phyloP scores from a whole-genome alignment of 2,888 invertebrate genomes.

The Prosapia bicincta region DNA sequence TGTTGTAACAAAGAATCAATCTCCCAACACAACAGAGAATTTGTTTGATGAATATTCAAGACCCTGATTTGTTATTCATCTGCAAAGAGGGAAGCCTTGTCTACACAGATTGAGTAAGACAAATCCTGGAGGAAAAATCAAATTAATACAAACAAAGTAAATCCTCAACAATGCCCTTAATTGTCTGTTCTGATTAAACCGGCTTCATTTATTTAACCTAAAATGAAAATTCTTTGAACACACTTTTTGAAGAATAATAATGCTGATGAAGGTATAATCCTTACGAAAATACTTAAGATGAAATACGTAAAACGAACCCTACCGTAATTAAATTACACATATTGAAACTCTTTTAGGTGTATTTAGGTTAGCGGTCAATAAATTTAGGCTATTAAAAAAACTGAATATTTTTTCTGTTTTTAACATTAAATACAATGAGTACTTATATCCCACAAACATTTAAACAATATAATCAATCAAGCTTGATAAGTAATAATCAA shows the following conservation, averaged over 20 bases:
- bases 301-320: no score
- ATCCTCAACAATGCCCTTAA: not conserved
- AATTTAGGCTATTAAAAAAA: no score
- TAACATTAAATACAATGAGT: no score
- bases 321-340: no score
- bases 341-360: no score
- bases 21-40: not conserved
- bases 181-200: not conserved
- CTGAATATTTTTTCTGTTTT: no score
- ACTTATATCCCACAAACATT: no score
- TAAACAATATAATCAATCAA: no score
- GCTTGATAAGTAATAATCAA: no score
- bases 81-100: not conserved
- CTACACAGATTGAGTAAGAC: not conserved
- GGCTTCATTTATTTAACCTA: not conserved
- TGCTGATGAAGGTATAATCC: not conserved
- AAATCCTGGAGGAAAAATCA: not conserved
- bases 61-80: not conserved
- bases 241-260: not conserved
- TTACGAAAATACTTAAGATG: no score
- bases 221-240: not conserved
- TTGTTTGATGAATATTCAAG: not conserved
- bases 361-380: no score
- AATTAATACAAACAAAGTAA: not conserved
- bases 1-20: not conserved